Base-by-base conservation (phyloP, 1,140 invertebrate species). In the Procambarus clarkii region DNA sequence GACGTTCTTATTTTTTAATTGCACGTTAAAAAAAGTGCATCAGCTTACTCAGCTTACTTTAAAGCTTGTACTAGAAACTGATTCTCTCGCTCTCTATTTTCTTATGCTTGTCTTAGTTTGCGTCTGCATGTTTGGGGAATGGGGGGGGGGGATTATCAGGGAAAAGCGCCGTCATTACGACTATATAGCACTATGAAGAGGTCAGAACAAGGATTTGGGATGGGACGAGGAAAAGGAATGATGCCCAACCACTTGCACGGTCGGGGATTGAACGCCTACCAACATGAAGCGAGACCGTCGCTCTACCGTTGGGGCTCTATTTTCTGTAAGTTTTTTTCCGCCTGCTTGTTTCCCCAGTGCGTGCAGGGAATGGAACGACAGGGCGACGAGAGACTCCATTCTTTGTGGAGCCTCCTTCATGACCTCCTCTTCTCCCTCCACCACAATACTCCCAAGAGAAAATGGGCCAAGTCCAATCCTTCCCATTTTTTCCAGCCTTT, bases 361-460 rank as follows among this genome's bases (percentile, higher is more conserved):
- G 76, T 87, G 34, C 71, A 60, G 71, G 85, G 85, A 79, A 79
- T 78, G 76, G 85, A 79, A 87, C 74, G 76, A 74, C 50, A 50
- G 48, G 76, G 85, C 77, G 85, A 87, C 85, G 85, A 74, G 69
- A 79, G 54, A 60, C 74, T 79, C 54, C 85, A 58, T 79, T 76
- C 85, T 77, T 87, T 87, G 71, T 77, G 76, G 85, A 50, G n/a
- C 50, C 48, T 87, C 85, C 85, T 77, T 87, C 69, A 87, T 76
- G 85, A 78, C 85, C 85, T 87, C 34, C 85, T 87, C 84, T 79
- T 3, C 74, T 45, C 50, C 85, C 85, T 74, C 76, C 85, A 74
- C 85, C 76, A 74, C 74, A 87, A 87, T 87, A 87, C 85, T 79
- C 85, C 45, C 85, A 24, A 50, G 69, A 58, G 85, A 87, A 87